These are phyloP conservation scores for Agrotis puta DNA, from an alignment of 2,888 invertebrate genomes.

Conservation along the genomic window DNA sequence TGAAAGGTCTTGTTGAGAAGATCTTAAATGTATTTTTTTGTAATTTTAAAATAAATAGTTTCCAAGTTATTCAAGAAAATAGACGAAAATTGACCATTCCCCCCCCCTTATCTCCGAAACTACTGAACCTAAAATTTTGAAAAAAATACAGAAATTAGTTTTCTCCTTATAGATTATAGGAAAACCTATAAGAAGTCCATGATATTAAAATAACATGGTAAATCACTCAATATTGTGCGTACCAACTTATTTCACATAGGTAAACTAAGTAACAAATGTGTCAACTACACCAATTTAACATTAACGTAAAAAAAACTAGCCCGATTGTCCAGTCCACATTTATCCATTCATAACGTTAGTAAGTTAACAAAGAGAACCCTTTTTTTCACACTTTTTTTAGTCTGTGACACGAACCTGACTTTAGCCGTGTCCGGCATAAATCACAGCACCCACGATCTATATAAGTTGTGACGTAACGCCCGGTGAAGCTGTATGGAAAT, in stretches of 20 bases:
- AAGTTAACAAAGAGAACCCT: constrained; percentile 44
- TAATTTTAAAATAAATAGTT: too few species aligned
- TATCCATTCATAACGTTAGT: constrained; percentile 23
- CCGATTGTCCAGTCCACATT: background rate
- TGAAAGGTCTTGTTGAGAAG: too few species aligned
- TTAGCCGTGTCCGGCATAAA: constrained; percentile 63
- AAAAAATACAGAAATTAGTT: too few species aligned
- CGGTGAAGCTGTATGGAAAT: constrained; percentile 29
- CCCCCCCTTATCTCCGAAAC: too few species aligned
- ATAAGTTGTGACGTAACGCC: constrained; percentile 51
- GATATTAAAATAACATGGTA: too few species aligned
- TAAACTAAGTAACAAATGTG: background rate
- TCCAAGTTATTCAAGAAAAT: too few species aligned
- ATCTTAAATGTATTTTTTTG: too few species aligned
- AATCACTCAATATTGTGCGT: too few species aligned
- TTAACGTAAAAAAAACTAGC: constrained; percentile 16
- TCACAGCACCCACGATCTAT: constrained; percentile 58
- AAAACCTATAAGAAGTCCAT: too few species aligned
- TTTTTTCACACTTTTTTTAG: constrained; percentile 51
- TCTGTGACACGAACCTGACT: constrained; percentile 59
- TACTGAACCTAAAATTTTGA: too few species aligned
- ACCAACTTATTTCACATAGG: background rate
- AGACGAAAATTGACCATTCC: too few species aligned
- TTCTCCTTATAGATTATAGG: too few species aligned
- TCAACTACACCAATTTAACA: constrained; percentile 4